Evolutionary conservation across 2,113 vertebrate genomes (phyloP), one percentile per base, ranked within the genome.

Genomic region (Rhabdornis inornatus): DNA sequence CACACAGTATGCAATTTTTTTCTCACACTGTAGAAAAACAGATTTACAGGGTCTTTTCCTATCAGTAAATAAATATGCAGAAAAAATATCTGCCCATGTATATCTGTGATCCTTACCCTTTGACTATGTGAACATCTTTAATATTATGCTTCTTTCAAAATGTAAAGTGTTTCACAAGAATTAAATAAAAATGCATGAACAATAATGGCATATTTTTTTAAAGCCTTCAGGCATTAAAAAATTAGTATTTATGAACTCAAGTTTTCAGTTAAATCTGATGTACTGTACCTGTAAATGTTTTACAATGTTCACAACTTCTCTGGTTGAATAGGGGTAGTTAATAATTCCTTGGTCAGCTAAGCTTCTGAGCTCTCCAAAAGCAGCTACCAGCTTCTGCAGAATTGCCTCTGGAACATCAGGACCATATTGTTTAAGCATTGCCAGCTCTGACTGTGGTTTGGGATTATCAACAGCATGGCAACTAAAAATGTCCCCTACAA

Each of bases 401-500:
- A 98, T 94, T 0, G 97, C 92, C 9, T 99, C 98, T 0, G 99
- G 98, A 77, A 99, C 99, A 52, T 98, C 92, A 3, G 99, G 99
- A 63, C 99, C 99, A 33, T 99, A 99, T 13, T 98, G 98, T 69
- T 98, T 99, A 55, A 99, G 98, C 99, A 99, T 99, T 13, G 98
- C 98, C 64, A 99, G 97, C 93, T 99, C 99, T 0, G 99, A 99
- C 60, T 98, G 96, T 5, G 99, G 99, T 70, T 99, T 98, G 18
- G 99, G 99, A 91, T 99, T 99, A 96, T 99, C 99, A 96, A 99
- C 98, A 65, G 99, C 99, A 91, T 99, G 99, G 95, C 99, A 99
- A 98, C 99, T 99, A 90, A 99, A 99, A 77, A 99, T 99, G 94
- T 99, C 99, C 27, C 99, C 99, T 99, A 44, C 50, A 89, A 94